A percentile compares a stretch with the other conserved stretches of the same genome.
phyloP scores from a whole-genome alignment of 2,888 invertebrate species.

The Mimachlamys varia region DNA sequence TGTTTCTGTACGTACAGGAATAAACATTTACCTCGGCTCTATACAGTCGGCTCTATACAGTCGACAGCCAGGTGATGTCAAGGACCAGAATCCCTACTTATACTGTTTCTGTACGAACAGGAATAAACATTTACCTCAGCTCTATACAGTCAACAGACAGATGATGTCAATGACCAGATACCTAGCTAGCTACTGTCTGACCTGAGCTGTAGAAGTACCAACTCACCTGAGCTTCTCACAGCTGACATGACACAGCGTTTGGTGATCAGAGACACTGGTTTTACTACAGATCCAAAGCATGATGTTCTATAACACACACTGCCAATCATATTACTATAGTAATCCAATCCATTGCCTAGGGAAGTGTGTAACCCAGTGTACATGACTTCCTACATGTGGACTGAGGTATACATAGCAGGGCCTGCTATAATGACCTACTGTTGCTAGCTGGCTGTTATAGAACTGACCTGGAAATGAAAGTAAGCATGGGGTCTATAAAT shows the following conservation, averaged over 20 bases:
- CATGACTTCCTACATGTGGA: neutral
- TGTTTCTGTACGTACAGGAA: too few species aligned
- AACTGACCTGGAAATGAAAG: conserved; percentile 19
- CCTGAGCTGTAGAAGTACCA: neutral
- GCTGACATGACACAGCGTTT: neutral
- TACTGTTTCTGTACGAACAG: too few species aligned
- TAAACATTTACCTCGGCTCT: too few species aligned
- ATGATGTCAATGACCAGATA: neutral
- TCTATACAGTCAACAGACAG: too few species aligned
- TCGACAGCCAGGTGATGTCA: too few species aligned
- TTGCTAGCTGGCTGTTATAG: neutral
- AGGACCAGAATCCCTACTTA: neutral
- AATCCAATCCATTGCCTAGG: neutral
- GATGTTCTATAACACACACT: neutral
- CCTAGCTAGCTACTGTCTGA: too few species aligned
- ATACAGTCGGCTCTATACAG: too few species aligned
- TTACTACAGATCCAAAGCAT: conserved; percentile 18
- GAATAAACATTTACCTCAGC: too few species aligned
- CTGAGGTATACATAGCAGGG: neutral
- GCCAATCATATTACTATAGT: neutral
- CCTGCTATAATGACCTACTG: neutral
- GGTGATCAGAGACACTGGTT: neutral
- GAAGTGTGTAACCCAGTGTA: neutral
- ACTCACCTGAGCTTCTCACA: neutral
- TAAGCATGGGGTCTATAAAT: conserved; percentile 13